Evolutionary conservation across 1,140 invertebrate species (phyloP).

Genomic region (Zaprionus davidi): DNA sequence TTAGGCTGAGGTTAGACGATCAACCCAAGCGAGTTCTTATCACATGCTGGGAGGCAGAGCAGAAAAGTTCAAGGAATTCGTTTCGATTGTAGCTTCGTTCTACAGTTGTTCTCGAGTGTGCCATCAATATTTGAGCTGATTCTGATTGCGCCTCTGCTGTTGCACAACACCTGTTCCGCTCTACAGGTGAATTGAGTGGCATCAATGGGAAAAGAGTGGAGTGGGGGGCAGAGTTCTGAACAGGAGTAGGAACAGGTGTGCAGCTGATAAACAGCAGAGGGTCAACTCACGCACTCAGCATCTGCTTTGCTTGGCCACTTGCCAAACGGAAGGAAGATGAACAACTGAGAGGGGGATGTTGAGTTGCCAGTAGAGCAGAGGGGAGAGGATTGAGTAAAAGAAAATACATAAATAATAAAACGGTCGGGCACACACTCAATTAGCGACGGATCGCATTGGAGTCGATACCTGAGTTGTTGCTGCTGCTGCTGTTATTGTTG

Average conservation of each 20-base stretch:
- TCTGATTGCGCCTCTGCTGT: neutral
- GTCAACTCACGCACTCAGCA: conserved; percentile 2
- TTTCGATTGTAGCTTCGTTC: no score
- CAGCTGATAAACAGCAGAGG: neutral
- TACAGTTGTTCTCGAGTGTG: neutral
- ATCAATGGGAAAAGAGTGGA: neutral
- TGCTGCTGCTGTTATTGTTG: neutral
- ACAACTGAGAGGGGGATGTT: neutral
- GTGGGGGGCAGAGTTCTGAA: neutral
- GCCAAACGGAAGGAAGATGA: conserved; percentile 18
- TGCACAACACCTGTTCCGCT: neutral
- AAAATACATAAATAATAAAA: conserved; percentile 58
- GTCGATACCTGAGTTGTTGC: conserved; percentile 28
- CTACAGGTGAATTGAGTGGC: neutral
- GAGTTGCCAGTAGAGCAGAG: neutral
- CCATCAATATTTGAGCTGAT: neutral
- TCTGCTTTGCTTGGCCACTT: conserved; percentile 39
- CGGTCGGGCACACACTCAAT: conserved; percentile 53
- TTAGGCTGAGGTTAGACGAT: no score
- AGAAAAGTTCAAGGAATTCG: no score
- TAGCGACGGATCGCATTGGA: conserved; percentile 32
- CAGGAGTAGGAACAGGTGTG: neutral
- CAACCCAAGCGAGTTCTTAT: no score
- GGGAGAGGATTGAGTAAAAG: conserved; percentile 21
- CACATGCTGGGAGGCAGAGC: no score